Evolutionary conservation across 2,888 invertebrate genomes (phyloP).

Genomic region (Dolichopus griseipennis): DNA sequence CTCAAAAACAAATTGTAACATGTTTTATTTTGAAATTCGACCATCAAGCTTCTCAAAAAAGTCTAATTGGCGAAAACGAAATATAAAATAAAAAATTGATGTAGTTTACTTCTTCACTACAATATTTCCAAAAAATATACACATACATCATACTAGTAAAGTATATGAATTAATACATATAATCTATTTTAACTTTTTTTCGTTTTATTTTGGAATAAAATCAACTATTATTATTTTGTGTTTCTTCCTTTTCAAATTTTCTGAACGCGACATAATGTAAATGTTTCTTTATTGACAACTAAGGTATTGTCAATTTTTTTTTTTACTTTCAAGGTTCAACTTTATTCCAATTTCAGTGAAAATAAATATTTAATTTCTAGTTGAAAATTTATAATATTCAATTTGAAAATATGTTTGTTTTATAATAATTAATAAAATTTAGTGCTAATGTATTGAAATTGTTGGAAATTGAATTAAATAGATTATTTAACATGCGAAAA

Average conservation of each 20-base stretch:
- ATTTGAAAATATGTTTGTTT: background rate
- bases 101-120: too few relatives aligned
- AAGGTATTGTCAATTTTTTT: background rate
- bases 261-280: background rate
- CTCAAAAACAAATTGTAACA: too few relatives aligned
- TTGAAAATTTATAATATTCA: background rate
- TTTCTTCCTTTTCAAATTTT: background rate
- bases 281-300: background rate
- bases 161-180: too few relatives aligned
- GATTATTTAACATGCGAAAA: background rate
- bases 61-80: too few relatives aligned
- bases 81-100: too few relatives aligned
- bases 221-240: too few relatives aligned
- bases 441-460: conserved; percentile 1
- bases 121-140: too few relatives aligned
- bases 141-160: too few relatives aligned
- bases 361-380: background rate
- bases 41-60: too few relatives aligned
- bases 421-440: background rate
- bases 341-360: conserved; percentile 2
- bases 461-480: background rate
- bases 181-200: too few relatives aligned
- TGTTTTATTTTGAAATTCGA: too few relatives aligned
- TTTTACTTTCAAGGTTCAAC: background rate
- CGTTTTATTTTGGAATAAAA: too few relatives aligned